Base-by-base conservation (phyloP, 92 coral and sea anemone species). In the Paramuricea clavata region DNA sequence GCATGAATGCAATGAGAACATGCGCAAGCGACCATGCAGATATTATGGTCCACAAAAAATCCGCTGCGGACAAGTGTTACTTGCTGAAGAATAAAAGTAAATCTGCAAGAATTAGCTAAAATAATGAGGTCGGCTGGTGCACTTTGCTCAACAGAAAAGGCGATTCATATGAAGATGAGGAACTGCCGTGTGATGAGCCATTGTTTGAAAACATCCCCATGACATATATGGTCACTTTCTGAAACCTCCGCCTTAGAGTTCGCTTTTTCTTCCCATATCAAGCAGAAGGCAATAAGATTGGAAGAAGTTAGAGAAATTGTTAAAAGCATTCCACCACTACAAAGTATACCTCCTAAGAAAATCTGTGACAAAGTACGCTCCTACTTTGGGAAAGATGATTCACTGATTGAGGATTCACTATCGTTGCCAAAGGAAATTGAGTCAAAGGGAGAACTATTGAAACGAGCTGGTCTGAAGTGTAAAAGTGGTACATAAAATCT, bases 331-430 rank as follows among this genome's bases (percentile, higher is more conserved):
- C 67, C 83, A 26, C 52, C 43, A 64, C 26, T 78, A 19, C 59
- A 3, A 64, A 25, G 43, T 30, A 52, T 78, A 22, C 13, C 34
- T 28, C 83, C 71, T 2, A 28, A 59, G 32, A 78, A 78, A 78
- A 64, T 78, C 32, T 31, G 71, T 17, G 83, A 78, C 83, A 78
- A 78, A 78, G 43, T 78, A 32, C 36, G 83, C 52, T 78, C 64
- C 26, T 47, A 78, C 15, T 59, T 59, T 59, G 68, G 25, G 7
- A 59, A 59, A 19, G 22, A 59, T 6, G 68, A 59, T 19, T 12
- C 6, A 12, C 6, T 5, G 49, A 25, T 4, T 19, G 22, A 19
- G 5, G 68, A 59, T 5, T 19, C 68, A 19, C 68, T 16, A 6
- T 25, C 68, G 30, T 25, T 59, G 68, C 68, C 68, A 19, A 19